Base-by-base conservation (phyloP, 2,888 invertebrate genomes). In the Yponomeuta cagnagella region DNA sequence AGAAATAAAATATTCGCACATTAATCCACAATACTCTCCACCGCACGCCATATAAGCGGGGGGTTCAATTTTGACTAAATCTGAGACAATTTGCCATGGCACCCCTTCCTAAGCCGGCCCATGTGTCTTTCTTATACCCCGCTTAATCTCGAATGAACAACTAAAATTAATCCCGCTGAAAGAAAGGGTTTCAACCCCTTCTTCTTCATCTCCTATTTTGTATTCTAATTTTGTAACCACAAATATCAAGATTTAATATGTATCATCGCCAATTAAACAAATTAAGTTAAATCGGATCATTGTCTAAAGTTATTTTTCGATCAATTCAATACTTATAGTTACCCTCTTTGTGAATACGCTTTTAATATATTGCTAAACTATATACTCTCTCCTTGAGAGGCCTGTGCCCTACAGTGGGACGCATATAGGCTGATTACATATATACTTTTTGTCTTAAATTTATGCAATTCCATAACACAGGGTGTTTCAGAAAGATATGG, bases 61-160 rank as follows among this genome's bases (percentile, higher is more conserved):
- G 84, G 85, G 81, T 81, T 82, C 87, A 87, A 89, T 88, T 87
- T 87, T 90, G 90, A 91, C 90, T 82, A 87, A 87, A 89, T 88
- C 88, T 87, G 87, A 91, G 91, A 92, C 91, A 91, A 90, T 92
- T 92, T 89, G 90, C 89, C 85, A 80, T 79, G 81, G 82, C 78
- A 82, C 79, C 87, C 86, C 89, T 85, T 83, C 77, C 79, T 91
- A 90, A 90, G 90, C 90, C 88, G 86, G 90, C 90, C 91, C 90
- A 91, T 92, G 87, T 83, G 83, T 92, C 92, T 91, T 91, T 90
- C 91, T 92, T 92, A 91, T 89, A 87, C 90, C 88, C 85, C 85
- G 82, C 89, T 89, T 89, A 90, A 91, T 90, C 90, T 90, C 87
- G 85, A 89, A 91, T 89, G 90, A 90, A 91, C 91, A 92, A 90